Percentiles rank a stretch among this genome's conserved stretches.
These are phyloP conservation scores for Agrilus planipennis DNA, from an alignment of 1,140 invertebrate species.

Conservation along the genomic window DNA sequence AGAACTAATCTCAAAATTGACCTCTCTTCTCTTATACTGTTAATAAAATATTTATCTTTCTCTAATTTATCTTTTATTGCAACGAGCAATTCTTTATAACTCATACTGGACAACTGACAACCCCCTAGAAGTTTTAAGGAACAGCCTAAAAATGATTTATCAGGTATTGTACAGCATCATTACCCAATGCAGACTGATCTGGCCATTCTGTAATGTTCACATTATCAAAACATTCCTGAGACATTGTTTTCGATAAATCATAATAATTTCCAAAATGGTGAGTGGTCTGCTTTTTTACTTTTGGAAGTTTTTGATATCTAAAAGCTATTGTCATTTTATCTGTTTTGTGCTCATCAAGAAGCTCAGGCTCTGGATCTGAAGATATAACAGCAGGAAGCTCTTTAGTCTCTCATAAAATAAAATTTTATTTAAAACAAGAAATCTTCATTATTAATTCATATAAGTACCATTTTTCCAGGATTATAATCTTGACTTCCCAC, in stretches of 20 bases:
- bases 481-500: conserved; percentile 59
- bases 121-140: no score
- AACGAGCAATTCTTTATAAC: no score
- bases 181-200: no score
- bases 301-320: conserved; percentile 65
- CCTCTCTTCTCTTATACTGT: conserved; percentile 41
- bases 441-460: no score
- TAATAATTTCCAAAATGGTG: conserved; percentile 57
- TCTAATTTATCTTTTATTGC: no score
- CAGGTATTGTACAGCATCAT: no score
- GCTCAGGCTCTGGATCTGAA: conserved; percentile 19
- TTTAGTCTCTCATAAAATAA: conserved; percentile 17
- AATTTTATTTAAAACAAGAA: conserved; percentile 3
- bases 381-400: conserved; percentile 37
- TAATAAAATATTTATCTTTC: no score
- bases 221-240: conserved; percentile 41
- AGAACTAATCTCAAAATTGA: conserved; percentile 63
- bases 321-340: conserved; percentile 75
- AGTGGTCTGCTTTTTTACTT: conserved; percentile 14
- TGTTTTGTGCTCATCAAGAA: conserved; percentile 15
- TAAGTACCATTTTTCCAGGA: conserved; percentile 49
- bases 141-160: no score
- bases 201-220: conserved; percentile 40
- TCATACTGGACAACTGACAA: no score
- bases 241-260: conserved; percentile 65